Evolutionary conservation across 2,113 vertebrate species (phyloP).

Genomic region (Mystacornis crossleyi): DNA sequence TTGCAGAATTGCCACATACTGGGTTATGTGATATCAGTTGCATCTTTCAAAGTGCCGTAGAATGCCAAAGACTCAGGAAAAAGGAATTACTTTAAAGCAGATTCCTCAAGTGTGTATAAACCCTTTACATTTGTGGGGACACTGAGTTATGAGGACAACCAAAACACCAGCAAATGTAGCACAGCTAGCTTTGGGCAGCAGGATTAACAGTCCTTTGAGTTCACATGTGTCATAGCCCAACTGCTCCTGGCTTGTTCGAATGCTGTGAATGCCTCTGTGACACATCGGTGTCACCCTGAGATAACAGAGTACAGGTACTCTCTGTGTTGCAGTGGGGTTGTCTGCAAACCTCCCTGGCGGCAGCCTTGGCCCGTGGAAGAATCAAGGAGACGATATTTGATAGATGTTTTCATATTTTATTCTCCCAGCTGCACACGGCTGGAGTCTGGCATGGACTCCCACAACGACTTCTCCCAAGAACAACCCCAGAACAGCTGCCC

Average conservation of each 20-base stretch:
- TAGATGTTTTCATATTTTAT: too few species aligned
- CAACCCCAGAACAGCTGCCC: too few species aligned
- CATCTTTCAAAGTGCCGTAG: not conserved
- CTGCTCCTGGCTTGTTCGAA: not conserved
- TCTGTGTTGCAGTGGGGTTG: too few species aligned
- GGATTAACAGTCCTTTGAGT: not conserved
- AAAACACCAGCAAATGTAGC: not conserved
- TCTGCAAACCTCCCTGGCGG: too few species aligned
- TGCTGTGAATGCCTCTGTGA: not conserved
- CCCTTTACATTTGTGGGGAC: not conserved
- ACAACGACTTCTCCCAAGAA: too few species aligned
- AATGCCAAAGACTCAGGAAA: not conserved
- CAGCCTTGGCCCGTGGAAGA: too few species aligned
- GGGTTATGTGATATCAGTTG: not conserved
- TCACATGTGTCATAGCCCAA: not conserved
- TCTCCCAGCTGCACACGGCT: too few species aligned
- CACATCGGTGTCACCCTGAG: not conserved
- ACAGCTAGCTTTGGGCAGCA: not conserved
- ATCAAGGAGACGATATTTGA: too few species aligned
- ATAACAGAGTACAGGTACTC: too few species aligned
- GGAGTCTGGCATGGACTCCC: too few species aligned
- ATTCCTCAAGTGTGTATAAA: not conserved
- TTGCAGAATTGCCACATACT: not conserved
- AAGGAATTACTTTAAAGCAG: not conserved
- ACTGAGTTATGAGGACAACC: not conserved